Base-by-base conservation (phyloP, 2,113 vertebrate genomes). In the Struthidea cinerea region DNA sequence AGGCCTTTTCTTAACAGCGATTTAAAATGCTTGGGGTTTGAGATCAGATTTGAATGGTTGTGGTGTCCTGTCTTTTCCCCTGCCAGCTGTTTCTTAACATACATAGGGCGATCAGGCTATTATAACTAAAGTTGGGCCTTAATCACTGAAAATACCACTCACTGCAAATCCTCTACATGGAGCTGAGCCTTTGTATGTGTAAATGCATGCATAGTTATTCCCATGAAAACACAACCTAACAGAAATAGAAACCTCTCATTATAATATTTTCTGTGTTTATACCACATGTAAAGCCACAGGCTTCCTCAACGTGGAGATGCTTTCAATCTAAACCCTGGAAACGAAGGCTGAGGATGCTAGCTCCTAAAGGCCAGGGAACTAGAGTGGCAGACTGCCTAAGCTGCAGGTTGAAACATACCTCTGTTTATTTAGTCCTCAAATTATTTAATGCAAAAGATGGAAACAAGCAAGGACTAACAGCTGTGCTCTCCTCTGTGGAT, bases 51-150 rank as follows among this genome's bases (percentile, higher is more conserved):
- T 33, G 9, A 42, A 59, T 10, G 46, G 30, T 5, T 46, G 35
- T 30, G 23, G n/a, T 32, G 18, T 13, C 3, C 0, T 37, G 32
- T 15, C 39, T 3, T 2, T 16, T 22, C 9, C 2, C 49, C 21
- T 30, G 7, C 8, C 8, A 64, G n/a, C 0, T 55, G 41, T 61
- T 44, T 41, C n/a, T 9, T 37, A 69, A 63, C 65, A 11, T 6
- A 49, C 4, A 12, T 2, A 15, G 35, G 30, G 14, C 0, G 0
- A 63, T 27, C 24, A 33, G 37, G 47, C 30, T 82, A 3, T 7
- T 37, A 6, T 8, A 50, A 65, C 8, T 65, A 4, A 70, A 69
- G 11, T 1, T 50, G 14, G 13, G 17, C 16, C 30, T 67, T 33
- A 57, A 53, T 59, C 64, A 44, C 26, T 6, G 13, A 76, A 53